These are phyloP conservation scores for Balaeniceps rex DNA, from an alignment of 2,113 vertebrate genomes.

Conservation along the genomic window DNA sequence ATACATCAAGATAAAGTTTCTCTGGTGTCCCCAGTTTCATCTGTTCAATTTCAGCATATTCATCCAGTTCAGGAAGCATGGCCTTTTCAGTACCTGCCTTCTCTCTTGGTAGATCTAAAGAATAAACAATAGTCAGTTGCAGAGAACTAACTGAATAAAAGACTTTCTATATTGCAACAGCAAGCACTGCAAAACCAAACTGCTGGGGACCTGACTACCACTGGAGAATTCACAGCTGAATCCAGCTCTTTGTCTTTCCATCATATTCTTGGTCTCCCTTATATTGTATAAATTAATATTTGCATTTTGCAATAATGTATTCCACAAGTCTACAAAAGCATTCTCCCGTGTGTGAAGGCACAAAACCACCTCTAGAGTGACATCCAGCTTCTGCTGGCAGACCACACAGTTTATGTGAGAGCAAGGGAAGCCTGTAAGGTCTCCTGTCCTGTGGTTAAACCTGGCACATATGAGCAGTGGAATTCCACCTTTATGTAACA, in stretches of 20 bases:
- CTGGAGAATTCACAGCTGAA: not conserved
- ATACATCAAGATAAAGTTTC: constrained; percentile 62
- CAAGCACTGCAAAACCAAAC: not conserved
- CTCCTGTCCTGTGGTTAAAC: not conserved
- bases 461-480: not conserved
- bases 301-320: not conserved
- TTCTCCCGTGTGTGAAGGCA: not conserved
- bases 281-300: not conserved
- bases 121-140: not conserved
- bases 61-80: constrained; percentile 32
- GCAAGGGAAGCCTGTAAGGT: not conserved
- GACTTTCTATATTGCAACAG: not conserved
- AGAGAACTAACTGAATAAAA: not conserved
- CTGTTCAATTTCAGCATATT: constrained; percentile 53
- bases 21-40: not conserved
- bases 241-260: not conserved
- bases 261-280: not conserved
- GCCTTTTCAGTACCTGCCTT: not conserved
- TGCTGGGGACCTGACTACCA: not conserved
- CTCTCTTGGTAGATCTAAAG: not conserved
- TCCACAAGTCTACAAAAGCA: not conserved
- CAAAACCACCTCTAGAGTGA: not conserved
- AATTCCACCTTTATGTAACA: not conserved
- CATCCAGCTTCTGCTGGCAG: not conserved
- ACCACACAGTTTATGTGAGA: not conserved